Conservation (phyloP, 2,113 vertebrate genomes). For the Ciconia maguari region DNA sequence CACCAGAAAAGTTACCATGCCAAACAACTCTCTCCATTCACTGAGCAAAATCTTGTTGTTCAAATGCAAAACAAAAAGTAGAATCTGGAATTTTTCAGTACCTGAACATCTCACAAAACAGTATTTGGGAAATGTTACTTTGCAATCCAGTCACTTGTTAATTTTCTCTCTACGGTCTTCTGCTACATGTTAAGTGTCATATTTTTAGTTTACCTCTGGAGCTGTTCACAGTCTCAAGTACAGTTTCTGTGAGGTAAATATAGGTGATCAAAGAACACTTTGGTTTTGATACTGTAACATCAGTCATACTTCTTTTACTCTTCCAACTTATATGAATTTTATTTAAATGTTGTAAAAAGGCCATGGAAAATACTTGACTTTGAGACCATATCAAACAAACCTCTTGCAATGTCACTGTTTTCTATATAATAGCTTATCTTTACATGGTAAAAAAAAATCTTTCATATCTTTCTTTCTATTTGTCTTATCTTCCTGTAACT, state of each 20-base stretch:
- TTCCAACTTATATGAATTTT: background rate
- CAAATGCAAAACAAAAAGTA: background rate
- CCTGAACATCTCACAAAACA: background rate
- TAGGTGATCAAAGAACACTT: background rate
- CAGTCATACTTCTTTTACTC: background rate
- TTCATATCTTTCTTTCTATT: background rate
- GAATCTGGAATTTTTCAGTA: background rate
- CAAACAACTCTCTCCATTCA: background rate
- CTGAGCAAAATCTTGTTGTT: background rate
- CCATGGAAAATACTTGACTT: background rate
- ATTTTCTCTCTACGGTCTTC: background rate
- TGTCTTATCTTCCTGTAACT: background rate
- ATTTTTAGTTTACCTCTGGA: background rate
- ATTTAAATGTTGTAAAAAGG: background rate
- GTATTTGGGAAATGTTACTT: background rate
- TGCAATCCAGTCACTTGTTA: background rate
- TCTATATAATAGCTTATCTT: background rate
- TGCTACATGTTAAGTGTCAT: background rate
- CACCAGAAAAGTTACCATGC: background rate
- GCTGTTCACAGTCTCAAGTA: background rate
- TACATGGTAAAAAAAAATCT: background rate
- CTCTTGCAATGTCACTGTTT: background rate
- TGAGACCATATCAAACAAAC: background rate
- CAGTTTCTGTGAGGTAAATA: background rate
- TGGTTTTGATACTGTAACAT: background rate